Percentiles rank a stretch among this genome's conserved stretches.
Conservation (phyloP, 2,113 vertebrate species). For the Myiozetetes cayanensis region DNA sequence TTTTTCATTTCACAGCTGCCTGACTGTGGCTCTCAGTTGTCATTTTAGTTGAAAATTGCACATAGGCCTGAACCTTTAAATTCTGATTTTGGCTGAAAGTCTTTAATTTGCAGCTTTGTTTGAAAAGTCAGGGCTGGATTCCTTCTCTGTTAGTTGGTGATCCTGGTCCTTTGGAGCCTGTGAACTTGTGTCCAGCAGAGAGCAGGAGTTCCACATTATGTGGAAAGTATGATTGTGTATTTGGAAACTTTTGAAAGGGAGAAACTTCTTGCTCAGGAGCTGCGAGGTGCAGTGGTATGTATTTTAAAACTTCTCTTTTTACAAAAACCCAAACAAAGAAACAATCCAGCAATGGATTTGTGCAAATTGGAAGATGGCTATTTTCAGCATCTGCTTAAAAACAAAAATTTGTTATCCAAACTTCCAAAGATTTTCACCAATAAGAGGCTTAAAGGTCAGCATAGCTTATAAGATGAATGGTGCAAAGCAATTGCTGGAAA, state of each 20-base stretch:
- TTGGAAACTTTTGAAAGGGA: background rate
- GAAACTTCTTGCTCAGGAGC: background rate
- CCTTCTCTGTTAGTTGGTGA: background rate
- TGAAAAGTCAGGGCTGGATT: background rate
- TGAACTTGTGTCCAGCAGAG: conserved; percentile 31
- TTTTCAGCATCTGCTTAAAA: background rate
- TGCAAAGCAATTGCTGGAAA: background rate
- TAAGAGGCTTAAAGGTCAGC: background rate
- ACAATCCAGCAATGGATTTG: background rate
- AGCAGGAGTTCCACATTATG: conserved; percentile 9
- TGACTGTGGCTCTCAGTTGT: background rate
- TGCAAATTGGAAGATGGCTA: background rate
- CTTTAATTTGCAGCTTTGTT: background rate
- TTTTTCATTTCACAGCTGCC: background rate
- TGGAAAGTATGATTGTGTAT: background rate
- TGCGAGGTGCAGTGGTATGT: background rate
- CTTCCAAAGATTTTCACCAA: background rate
- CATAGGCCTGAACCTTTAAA: background rate
- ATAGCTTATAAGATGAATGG: background rate
- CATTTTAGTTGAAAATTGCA: background rate
- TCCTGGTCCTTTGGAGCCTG: background rate
- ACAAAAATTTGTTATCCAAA: background rate
- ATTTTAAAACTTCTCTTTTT: background rate
- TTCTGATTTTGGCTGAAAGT: background rate
- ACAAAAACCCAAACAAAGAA: background rate